These are phyloP conservation scores for Dynastes maya DNA, from an alignment of 2,888 invertebrate genomes.

Conservation along the genomic window DNA sequence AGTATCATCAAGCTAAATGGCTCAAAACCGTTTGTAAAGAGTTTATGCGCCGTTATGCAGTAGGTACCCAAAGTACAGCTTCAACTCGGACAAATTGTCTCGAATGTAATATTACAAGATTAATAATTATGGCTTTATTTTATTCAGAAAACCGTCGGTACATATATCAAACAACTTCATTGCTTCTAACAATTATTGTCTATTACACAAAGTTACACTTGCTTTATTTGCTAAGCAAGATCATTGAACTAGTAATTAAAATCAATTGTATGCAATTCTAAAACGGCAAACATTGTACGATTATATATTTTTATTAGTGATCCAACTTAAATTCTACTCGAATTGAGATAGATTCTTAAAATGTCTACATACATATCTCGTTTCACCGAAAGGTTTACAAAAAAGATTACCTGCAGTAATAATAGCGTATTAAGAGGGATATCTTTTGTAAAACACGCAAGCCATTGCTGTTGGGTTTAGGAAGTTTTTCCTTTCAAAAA, in stretches of 20 bases:
- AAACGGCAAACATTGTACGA: neutral
- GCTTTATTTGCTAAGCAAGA: neutral
- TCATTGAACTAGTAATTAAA: conserved; percentile 17
- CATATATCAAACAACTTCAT: neutral
- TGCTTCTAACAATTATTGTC: neutral
- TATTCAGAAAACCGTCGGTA: neutral
- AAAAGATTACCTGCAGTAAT: too few relatives aligned
- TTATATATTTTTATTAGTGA: too few relatives aligned
- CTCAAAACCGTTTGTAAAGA: conserved; percentile 26
- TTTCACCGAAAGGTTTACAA: too few relatives aligned
- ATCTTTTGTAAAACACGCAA: too few relatives aligned
- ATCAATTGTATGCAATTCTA: conserved; percentile 16
- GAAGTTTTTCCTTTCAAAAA: too few relatives aligned
- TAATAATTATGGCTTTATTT: neutral
- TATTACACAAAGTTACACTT: neutral
- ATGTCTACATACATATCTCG: too few relatives aligned
- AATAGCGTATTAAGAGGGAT: too few relatives aligned
- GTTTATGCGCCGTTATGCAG: conserved; percentile 26
- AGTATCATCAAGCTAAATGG: conserved; percentile 14
- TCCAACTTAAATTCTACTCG: too few relatives aligned
- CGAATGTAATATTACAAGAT: neutral
- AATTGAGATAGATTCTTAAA: too few relatives aligned
- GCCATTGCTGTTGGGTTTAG: too few relatives aligned
- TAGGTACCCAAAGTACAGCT: neutral
- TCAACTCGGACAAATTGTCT: neutral